Conservation (phyloP, 2,888 invertebrate species). For the Nemotelus pantherinus region DNA sequence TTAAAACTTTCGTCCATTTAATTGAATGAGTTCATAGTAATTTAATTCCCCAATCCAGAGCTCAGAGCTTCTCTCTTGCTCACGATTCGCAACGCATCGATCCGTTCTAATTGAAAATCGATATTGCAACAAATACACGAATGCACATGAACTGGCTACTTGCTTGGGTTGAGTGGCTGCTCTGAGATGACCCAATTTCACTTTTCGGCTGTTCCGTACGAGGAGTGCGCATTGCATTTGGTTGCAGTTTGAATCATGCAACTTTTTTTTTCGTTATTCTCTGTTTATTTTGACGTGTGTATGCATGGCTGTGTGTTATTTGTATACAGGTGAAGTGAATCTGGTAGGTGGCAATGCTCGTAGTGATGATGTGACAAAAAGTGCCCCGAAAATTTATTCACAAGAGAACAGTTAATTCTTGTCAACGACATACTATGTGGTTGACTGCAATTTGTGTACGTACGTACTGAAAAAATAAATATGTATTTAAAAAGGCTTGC, state of each 20-base stretch:
- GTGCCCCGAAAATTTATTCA: too few species aligned
- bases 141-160: not conserved
- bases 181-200: conserved; percentile 19
- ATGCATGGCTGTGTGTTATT: not conserved
- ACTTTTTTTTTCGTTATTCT: not conserved
- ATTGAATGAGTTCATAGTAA: too few species aligned
- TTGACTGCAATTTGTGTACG: too few species aligned
- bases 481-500: too few species aligned
- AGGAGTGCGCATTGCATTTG: not conserved
- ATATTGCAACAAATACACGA: conserved; percentile 4
- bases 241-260: not conserved
- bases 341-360: too few species aligned
- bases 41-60: too few species aligned
- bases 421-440: too few species aligned
- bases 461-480: too few species aligned
- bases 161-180: not conserved
- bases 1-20: too few species aligned
- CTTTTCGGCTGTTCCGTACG: not conserved
- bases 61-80: not conserved
- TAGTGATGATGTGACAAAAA: too few species aligned
- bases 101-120: conserved; percentile 20
- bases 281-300: not conserved
- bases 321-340: too few species aligned
- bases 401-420: too few species aligned
- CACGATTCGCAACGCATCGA: conserved; percentile 4